Evolutionary conservation across 2,113 vertebrate species (phyloP), one percentile per base, ranked within the genome.

Genomic region (Eptesicus fuscus): DNA sequence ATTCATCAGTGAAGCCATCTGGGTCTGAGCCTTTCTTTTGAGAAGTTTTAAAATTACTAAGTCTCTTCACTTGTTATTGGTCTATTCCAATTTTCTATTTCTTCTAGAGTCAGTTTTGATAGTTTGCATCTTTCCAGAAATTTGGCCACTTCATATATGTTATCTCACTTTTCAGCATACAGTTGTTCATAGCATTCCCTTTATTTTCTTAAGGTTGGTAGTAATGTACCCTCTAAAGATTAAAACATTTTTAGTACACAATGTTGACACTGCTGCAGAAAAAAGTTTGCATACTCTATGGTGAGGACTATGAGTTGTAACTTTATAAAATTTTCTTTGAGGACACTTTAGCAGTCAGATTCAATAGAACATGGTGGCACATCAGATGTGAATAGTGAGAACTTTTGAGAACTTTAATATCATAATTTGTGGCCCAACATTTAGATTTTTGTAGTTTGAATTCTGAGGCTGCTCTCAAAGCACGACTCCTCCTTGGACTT

Each of bases 1-100:
- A 89, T 91, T 93, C 14, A 69, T 22, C 22, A 86, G 25, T 49
- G n/a, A 93, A 86, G 37, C 37, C 61, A 67, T 67, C 16, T 86
- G 5, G 7, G 2, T 47, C 35, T 90, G 44, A n/a, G 22, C 2
- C 73, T 88, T 74, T 86, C 28, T 94, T 61, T 40, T n/a, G 22
- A 37, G 40, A 69, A 77, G 16, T 67, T 93, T 93, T 61, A 22
- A 86, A 94, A 51, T 67, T 59, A 67, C 47, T 70, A 44, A 83
- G 76, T 88, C 32, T 80, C 17, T 77, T 94, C 78, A 65, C 10
- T 77, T 90, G n/a, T 59, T 82, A 53, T 25, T 77, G 63, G n/a
- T 69, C 7, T 83, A 84, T 53, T 88, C 30, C 20, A 18, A 91
- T 76, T 91, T 92, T 92, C 37, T 90, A 22, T 93, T 83, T 83